These are phyloP conservation scores for Laodelphax striatellus DNA, from an alignment of 1,140 invertebrate genomes.

Conservation along the genomic window DNA sequence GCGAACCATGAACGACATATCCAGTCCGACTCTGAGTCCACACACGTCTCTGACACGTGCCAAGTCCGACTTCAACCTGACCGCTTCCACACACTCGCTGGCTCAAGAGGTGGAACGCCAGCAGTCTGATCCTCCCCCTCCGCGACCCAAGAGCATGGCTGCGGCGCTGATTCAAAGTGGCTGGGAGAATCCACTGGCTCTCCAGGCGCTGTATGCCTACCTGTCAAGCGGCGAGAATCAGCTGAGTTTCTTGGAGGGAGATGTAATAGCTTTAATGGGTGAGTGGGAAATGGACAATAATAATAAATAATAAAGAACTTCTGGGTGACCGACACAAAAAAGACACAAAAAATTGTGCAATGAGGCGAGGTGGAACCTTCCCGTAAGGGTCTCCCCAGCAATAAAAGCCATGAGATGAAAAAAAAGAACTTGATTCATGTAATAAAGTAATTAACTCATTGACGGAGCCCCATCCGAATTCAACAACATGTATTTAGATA, in stretches of 20 bases:
- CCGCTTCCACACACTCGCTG: slow-evolving; percentile 46
- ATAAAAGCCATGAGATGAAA: too few species aligned
- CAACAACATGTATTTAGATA: too few species aligned
- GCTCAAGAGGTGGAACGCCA: slow-evolving; percentile 35
- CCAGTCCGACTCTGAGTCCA: slow-evolving; percentile 25
- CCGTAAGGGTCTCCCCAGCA: too few species aligned
- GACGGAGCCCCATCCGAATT: too few species aligned
- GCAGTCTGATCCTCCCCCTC: slow-evolving; percentile 31
- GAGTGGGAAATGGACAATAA: slow-evolving; percentile 17
- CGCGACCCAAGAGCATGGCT: slow-evolving; percentile 58
- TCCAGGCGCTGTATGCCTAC: slow-evolving; percentile 78
- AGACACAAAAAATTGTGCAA: too few species aligned
- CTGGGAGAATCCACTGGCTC: slow-evolving; percentile 50
- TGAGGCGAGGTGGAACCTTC: too few species aligned
- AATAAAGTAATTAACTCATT: too few species aligned
- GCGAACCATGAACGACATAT: slow-evolving; percentile 50
- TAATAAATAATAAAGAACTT: too few species aligned
- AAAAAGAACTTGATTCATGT: too few species aligned
- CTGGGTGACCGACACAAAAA: too few species aligned
- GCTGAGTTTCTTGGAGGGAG: slow-evolving; percentile 82
- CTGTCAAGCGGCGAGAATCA: slow-evolving; percentile 84
- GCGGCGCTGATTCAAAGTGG: slow-evolving; percentile 39
- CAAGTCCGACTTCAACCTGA: slow-evolving; percentile 76
- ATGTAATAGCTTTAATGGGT: slow-evolving; percentile 76
- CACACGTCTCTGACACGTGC: slow-evolving; percentile 44